Evolutionary conservation across 2,888 invertebrate genomes (phyloP), one percentile per base, ranked within the genome.

Genomic region (Drosophila mimica): DNA sequence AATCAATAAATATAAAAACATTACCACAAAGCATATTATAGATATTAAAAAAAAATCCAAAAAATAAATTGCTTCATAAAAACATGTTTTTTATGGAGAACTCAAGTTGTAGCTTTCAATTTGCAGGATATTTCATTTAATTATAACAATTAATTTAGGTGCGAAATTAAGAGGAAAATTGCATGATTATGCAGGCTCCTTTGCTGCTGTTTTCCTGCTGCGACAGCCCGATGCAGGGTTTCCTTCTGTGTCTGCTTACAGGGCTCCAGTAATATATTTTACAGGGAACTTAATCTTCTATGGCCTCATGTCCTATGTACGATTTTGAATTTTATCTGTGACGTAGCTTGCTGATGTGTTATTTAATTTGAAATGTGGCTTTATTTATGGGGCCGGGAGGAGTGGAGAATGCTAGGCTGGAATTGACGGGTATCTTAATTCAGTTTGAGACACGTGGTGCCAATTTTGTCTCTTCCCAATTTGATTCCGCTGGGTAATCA

Each of bases 351-450:
- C 25, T 25, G 25, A 25, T 25, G 25, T 46, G 20, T 57, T 65
- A 65, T 74, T 74, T 57, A 33, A 34, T 25, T 17, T 66, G 61
- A 63, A 61, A 71, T 71, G 71, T 15, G 58, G 53, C 15, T 70
- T 38, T 13, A 20, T 7, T 46, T 15, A 11, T 28, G 28, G 5
- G 49, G 1, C 17, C 28, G 17, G 11, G 31, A 9, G 36, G 25
- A 11, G 0, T 15, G 20, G 13, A 11, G 7, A 6, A 13, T 17
- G 13, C 15, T 2, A 0, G 40, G 48, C 51, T 70, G 43, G n/a
- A 57, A 53, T 17, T 54, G 61, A 40, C 31, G 38, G 49, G 33
- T 54, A 54, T 56, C 34, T 28, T 20, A 20, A 30, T 49, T 54
- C 46, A 57, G 34, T 34, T 54, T 43, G 38, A 17, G 34, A 38